A percentile compares a stretch with the other conserved stretches of the same genome.
These are phyloP conservation scores for Pristionchus fissidentatus DNA, from an alignment of 2,888 invertebrate species.

Conservation along the genomic window DNA sequence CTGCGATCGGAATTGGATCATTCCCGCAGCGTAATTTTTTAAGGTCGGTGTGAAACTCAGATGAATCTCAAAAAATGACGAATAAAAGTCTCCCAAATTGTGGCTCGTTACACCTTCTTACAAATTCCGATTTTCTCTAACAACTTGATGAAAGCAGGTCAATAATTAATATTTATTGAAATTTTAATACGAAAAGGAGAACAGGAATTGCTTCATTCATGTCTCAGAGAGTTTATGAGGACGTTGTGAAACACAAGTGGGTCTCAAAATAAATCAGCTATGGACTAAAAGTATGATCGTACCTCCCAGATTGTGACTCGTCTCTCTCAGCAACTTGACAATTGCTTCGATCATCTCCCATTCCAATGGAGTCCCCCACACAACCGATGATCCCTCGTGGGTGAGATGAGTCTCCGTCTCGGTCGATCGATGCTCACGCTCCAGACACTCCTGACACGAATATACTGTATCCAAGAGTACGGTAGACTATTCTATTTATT, in stretches of 20 bases:
- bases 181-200: too few relatives aligned
- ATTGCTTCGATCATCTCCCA: constrained; percentile 72
- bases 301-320: constrained; percentile 78
- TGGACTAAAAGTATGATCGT: neutral
- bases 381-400: constrained; percentile 61
- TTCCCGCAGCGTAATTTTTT: neutral
- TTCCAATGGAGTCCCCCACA: constrained; percentile 66
- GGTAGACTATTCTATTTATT: neutral
- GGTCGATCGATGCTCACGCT: constrained; percentile 53
- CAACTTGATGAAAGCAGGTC: too few relatives aligned
- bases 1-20: neutral
- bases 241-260: neutral
- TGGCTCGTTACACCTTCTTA: too few relatives aligned
- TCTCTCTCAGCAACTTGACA: constrained; percentile 87
- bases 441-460: constrained; percentile 67
- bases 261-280: too few relatives aligned
- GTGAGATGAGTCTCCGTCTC: constrained; percentile 50
- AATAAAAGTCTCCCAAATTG: too few relatives aligned
- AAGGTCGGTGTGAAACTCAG: neutral
- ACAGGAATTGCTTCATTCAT: too few relatives aligned
- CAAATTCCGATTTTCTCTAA: too few relatives aligned
- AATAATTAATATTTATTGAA: too few relatives aligned
- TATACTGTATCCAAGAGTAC: neutral
- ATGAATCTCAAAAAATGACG: neutral
- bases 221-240: neutral